Conservation (phyloP, 2,888 invertebrate genomes). For the Meloe dianella region DNA sequence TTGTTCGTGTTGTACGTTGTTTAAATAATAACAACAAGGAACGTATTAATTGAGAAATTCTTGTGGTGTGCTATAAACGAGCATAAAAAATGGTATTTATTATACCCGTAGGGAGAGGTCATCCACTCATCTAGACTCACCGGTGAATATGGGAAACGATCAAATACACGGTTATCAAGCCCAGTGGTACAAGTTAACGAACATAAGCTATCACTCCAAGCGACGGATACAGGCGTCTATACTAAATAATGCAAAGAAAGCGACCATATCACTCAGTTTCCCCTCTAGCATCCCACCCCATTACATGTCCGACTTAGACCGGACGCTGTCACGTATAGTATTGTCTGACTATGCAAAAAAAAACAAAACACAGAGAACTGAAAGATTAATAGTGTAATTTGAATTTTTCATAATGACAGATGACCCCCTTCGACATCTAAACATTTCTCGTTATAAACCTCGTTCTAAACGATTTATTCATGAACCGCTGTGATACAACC, state of each 20-base stretch:
- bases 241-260: constrained; percentile 56
- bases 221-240: constrained; percentile 48
- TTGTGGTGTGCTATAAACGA: constrained; percentile 15
- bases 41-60: constrained; percentile 29
- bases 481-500: constrained; percentile 44
- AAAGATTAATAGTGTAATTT: constrained; percentile 59
- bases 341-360: constrained; percentile 58
- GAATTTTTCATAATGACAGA: constrained; percentile 57
- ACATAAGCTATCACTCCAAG: constrained; percentile 47
- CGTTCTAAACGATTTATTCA: constrained; percentile 47
- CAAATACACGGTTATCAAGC: constrained; percentile 31
- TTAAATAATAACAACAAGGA: constrained; percentile 20
- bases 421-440: constrained; percentile 53
- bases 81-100: constrained; percentile 10
- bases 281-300: constrained; percentile 43
- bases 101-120: constrained; percentile 14
- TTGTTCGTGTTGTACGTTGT: constrained; percentile 15
- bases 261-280: constrained; percentile 55
- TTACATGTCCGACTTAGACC: constrained; percentile 34
- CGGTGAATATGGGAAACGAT: constrained; percentile 24
- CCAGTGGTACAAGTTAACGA: constrained; percentile 36
- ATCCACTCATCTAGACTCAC: constrained; percentile 13
- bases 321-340: constrained; percentile 55
- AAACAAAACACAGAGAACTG: constrained; percentile 51
- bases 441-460: constrained; percentile 49